Percentiles rank a stretch among this genome's conserved stretches.
These are phyloP conservation scores for Cynodonichthys magdalenae DNA, from an alignment of 2,797 vertebrate species.

Conservation along the genomic window DNA sequence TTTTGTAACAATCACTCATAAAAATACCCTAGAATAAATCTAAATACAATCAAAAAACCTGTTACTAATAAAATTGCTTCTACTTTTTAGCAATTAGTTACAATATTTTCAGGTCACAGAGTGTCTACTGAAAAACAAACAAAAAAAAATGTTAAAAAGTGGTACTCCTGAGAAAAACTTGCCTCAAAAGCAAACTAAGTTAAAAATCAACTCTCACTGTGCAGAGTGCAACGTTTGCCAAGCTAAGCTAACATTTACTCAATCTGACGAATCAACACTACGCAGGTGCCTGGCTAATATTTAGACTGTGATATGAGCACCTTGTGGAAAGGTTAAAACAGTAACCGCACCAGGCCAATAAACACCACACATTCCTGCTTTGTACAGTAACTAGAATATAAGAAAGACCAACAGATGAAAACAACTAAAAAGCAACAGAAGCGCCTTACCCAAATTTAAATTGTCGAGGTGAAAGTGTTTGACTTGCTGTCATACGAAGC, in stretches of 20 bases:
- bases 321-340: constrained; percentile 40
- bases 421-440: constrained; percentile 21
- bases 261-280: constrained; percentile 16
- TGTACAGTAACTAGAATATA: constrained; percentile 47
- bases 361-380: constrained; percentile 39
- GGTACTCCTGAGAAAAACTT: constrained; percentile 1
- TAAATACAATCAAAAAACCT: no score
- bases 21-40: no score
- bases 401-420: constrained; percentile 8
- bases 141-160: background rate
- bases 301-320: constrained; percentile 50
- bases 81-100: background rate
- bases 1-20: no score
- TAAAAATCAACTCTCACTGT: background rate
- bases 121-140: background rate
- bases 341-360: constrained; percentile 9
- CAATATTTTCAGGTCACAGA: background rate
- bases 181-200: background rate
- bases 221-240: constrained; percentile 4
- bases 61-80: no score
- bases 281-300: constrained; percentile 59
- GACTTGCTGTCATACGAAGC: constrained; percentile 27
- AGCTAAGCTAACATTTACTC: constrained; percentile 27
- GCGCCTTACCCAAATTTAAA: constrained; percentile 43
- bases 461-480: constrained; percentile 30